A percentile compares a stretch with the other conserved stretches of the same genome.
These are phyloP conservation scores for Babylonia areolata DNA, from an alignment of 1,140 invertebrate genomes.

Conservation along the genomic window DNA sequence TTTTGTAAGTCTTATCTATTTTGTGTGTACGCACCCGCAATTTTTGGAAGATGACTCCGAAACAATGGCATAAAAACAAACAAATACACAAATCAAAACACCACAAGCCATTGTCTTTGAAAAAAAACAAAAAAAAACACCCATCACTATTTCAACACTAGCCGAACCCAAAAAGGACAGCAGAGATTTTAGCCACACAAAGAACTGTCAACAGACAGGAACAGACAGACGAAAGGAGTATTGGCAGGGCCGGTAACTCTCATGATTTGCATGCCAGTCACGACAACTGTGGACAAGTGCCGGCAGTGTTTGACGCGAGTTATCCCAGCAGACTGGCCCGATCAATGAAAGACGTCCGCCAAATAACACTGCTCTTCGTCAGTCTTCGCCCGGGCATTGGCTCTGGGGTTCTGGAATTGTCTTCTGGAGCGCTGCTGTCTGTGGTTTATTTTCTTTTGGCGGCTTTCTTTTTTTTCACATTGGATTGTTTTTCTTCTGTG, in stretches of 20 bases:
- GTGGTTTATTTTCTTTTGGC: not conserved
- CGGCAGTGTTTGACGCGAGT: constrained; percentile 41
- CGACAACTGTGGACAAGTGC: constrained; percentile 33
- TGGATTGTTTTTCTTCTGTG: not conserved
- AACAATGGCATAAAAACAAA: no score
- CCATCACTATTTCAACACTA: no score
- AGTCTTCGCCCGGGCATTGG: not conserved
- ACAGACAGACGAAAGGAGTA: constrained; percentile 15
- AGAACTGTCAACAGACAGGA: not conserved
- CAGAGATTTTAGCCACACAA: constrained; percentile 2
- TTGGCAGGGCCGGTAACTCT: constrained; percentile 35
- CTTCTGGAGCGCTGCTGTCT: not conserved
- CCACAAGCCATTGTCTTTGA: no score
- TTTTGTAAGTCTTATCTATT: no score
- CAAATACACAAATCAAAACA: no score
- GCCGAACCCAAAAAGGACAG: not conserved
- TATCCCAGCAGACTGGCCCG: constrained; percentile 30
- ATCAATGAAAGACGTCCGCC: constrained; percentile 28
- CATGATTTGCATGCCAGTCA: constrained; percentile 38
- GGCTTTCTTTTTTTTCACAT: not conserved
- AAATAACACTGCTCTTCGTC: constrained; percentile 4
- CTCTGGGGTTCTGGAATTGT: not conserved
- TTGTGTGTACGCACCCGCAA: no score
- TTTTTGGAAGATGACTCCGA: no score
- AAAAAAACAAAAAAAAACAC: no score